Evolutionary conservation across 1,140 invertebrate genomes (phyloP).

Genomic region (Chlorops oryzae): DNA sequence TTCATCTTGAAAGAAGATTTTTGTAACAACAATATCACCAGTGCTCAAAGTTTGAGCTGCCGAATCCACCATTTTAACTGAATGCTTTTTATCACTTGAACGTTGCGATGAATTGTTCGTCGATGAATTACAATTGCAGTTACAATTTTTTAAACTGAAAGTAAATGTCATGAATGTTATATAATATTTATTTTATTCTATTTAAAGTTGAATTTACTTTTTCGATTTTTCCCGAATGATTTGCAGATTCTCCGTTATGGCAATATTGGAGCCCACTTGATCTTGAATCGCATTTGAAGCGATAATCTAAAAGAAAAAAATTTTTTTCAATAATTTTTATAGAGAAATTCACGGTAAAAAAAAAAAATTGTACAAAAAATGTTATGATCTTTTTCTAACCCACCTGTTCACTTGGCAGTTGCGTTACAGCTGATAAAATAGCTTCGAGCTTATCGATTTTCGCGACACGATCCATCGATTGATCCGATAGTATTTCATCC

Average conservation of each 20-base stretch:
- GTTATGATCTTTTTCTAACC: constrained; percentile 66
- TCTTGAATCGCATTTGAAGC: constrained; percentile 41
- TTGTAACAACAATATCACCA: constrained; percentile 89
- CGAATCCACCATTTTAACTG: constrained; percentile 45
- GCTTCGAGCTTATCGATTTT: constrained; percentile 81
- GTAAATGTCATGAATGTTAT: neutral
- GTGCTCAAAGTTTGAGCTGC: constrained; percentile 81
- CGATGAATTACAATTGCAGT: constrained; percentile 38
- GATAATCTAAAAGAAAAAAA: constrained; percentile 29
- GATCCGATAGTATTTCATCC: constrained; percentile 77
- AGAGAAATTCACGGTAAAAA: no score
- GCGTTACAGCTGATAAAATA: constrained; percentile 70
- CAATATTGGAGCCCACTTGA: constrained; percentile 39
- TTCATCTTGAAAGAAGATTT: constrained; percentile 74
- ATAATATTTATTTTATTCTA: neutral
- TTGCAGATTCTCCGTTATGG: constrained; percentile 43
- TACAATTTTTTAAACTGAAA: constrained; percentile 39
- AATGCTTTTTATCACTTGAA: constrained; percentile 5
- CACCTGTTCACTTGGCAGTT: constrained; percentile 50
- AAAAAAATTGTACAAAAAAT: neutral
- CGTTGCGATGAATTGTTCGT: constrained; percentile 12
- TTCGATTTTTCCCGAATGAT: constrained; percentile 40
- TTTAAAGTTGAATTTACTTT: constrained; percentile 29
- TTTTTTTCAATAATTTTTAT: neutral
- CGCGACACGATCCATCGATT: constrained; percentile 78